A percentile compares a stretch with the other conserved stretches of the same genome.
Evolutionary conservation across 1,140 invertebrate species (phyloP).

Genomic region (Dermatophagoides farinae): DNA sequence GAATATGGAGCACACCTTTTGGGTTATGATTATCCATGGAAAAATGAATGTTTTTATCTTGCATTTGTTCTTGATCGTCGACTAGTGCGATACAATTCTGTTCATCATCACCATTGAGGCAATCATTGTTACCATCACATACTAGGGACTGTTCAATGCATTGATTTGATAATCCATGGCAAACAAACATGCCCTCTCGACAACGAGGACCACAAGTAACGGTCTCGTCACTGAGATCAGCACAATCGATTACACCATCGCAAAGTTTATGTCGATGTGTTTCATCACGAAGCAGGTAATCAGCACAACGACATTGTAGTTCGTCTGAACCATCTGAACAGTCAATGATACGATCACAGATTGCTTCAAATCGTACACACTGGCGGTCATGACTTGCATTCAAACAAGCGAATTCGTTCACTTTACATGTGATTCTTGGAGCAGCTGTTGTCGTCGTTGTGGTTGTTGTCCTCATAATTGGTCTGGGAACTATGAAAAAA

Average conservation of each 20-base stretch:
- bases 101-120: constrained; percentile 59
- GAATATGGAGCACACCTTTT: constrained; percentile 43
- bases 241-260: constrained; percentile 51
- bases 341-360: constrained; percentile 49
- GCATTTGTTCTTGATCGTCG: background rate
- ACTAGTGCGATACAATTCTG: constrained; percentile 9
- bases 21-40: constrained; percentile 14
- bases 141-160: constrained; percentile 22
- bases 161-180: background rate
- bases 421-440: background rate
- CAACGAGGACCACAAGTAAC: constrained; percentile 39
- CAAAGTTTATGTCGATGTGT: constrained; percentile 46
- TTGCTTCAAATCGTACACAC: constrained; percentile 42
- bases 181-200: background rate
- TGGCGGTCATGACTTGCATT: constrained; percentile 28
- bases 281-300: constrained; percentile 45
- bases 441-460: background rate
- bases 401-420: background rate
- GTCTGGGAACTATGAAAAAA: background rate
- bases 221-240: constrained; percentile 55
- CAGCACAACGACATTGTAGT: constrained; percentile 46
- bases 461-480: background rate
- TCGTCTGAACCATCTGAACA: constrained; percentile 50
- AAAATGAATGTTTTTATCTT: background rate
- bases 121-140: constrained; percentile 69